Evolutionary conservation across 2,888 invertebrate genomes (phyloP).

Genomic region (Cephus pulcher): DNA sequence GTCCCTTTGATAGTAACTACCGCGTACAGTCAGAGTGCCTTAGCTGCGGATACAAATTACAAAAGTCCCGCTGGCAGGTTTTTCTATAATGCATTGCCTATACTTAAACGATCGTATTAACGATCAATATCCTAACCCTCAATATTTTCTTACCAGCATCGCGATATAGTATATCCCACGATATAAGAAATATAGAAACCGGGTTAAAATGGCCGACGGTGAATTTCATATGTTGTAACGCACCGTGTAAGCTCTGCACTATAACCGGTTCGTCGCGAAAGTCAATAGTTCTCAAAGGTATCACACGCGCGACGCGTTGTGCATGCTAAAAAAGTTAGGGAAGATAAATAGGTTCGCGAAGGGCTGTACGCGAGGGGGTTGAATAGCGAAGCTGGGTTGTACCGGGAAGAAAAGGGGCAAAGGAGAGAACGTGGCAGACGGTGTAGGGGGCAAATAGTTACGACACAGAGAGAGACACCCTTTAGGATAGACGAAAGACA

Average conservation of each 20-base stretch:
- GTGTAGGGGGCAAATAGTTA: background rate
- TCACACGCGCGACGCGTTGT: background rate
- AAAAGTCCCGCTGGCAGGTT: background rate
- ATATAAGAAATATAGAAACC: constrained; percentile 40
- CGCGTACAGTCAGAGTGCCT: background rate
- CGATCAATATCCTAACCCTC: background rate
- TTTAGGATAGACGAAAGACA: background rate
- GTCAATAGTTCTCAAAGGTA: constrained; percentile 1
- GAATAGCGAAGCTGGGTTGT: background rate
- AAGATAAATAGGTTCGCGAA: constrained; percentile 1
- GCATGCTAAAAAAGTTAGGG: background rate
- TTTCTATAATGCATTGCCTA: background rate
- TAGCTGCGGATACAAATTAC: background rate
- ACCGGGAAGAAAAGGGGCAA: background rate
- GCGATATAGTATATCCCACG: constrained; percentile 28
- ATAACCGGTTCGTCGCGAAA: background rate
- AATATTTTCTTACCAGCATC: background rate
- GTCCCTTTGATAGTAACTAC: background rate
- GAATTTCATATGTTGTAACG: background rate
- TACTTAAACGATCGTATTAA: background rate
- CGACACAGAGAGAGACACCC: background rate
- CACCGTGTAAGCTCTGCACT: background rate
- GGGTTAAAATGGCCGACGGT: constrained; percentile 39
- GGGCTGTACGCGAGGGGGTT: background rate
- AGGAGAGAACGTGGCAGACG: background rate